Base-by-base conservation (phyloP, 1,140 invertebrate genomes). In the Cherax quadricarinatus region DNA sequence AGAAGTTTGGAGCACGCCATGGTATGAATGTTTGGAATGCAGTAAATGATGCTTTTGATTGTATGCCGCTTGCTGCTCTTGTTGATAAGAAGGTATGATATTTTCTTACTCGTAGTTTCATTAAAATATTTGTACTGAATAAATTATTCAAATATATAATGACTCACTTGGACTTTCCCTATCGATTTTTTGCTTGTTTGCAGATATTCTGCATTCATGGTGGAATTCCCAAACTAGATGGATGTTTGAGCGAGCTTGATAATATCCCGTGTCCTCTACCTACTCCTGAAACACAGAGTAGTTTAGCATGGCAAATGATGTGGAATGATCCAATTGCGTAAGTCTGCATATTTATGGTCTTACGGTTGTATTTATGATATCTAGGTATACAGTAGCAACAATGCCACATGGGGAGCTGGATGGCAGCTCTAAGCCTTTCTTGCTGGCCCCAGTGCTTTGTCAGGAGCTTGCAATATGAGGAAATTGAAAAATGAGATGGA, bases 201-300 rank as follows among this genome's bases (percentile, higher is more conserved):
- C 94, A 97, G 96, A 95, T 97, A 93, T 97, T 97, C 94, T 97
- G 97, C 95, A 96, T 96, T 86, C 97, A 97, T 95, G 97, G 97
- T 41, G 97, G 97, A 9, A 97, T 97, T 82, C 97, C 97, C 18
- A 96, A 96, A 16, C 96, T 96, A 24, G 93, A 96, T 94, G 94
- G 95, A 92, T 95, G 95, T 89, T 95, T 95, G 84, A 94, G 94
- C 92, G 96, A 95, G 16, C 96, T 96, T 49, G 96, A 97, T 93
- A 95, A 96, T 70, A 96, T 97, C 90, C 97, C 97, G 0, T 95
- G 95, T 66, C 96, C 96, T 2, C 94, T 97, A 62, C 94, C 95
- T n/a, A 95, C 96, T 57, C 97, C 97, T 0, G 96, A 97, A 90
- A 94, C 95, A 84, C 96, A 97, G 94, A 97, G 96, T 94, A 95